Evolutionary conservation across 1,140 invertebrate genomes (phyloP).

Genomic region (Lepidurus arcticus): DNA sequence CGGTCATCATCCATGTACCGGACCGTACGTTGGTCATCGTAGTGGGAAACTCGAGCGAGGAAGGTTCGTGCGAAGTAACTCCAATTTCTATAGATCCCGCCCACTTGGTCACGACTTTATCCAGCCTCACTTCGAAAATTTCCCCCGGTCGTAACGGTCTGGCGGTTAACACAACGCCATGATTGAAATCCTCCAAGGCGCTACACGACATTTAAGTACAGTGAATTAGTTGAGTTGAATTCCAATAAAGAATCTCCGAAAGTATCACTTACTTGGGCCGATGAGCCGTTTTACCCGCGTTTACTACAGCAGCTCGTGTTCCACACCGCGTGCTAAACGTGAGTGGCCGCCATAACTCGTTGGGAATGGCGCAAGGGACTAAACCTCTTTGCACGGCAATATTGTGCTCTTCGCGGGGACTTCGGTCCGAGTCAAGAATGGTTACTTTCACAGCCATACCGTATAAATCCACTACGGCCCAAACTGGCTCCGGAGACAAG

Average conservation of each 20-base stretch:
- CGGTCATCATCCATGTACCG: slow-evolving; percentile 96
- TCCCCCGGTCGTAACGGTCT: slow-evolving; percentile 75
- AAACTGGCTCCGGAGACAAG: slow-evolving; percentile 67
- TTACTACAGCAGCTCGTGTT: slow-evolving; percentile 83
- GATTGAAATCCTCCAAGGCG: slow-evolving; percentile 89
- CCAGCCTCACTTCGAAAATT: slow-evolving; percentile 83
- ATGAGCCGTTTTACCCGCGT: slow-evolving; percentile 79
- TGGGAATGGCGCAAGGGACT: slow-evolving; percentile 9
- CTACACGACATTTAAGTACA: slow-evolving; percentile 47
- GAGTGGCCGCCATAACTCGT: slow-evolving; percentile 56
- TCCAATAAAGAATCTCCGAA: too few relatives aligned
- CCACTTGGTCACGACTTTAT: slow-evolving; percentile 87
- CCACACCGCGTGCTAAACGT: slow-evolving; percentile 86
- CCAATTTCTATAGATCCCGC: slow-evolving; percentile 93
- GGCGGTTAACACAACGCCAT: slow-evolving; percentile 86
- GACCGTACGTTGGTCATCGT: slow-evolving; percentile 94
- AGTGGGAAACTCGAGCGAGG: slow-evolving; percentile 84
- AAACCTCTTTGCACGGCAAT: not conserved
- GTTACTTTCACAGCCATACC: slow-evolving; percentile 88
- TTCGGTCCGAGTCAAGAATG: not conserved
- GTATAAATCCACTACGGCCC: slow-evolving; percentile 91
- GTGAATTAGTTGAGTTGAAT: too few relatives aligned
- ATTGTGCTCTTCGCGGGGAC: not conserved
- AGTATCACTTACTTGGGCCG: slow-evolving; percentile 70
- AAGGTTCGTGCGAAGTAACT: slow-evolving; percentile 82